phyloP scores from a whole-genome alignment of 2,888 invertebrate genomes.

The Trichopria drosophilae region DNA sequence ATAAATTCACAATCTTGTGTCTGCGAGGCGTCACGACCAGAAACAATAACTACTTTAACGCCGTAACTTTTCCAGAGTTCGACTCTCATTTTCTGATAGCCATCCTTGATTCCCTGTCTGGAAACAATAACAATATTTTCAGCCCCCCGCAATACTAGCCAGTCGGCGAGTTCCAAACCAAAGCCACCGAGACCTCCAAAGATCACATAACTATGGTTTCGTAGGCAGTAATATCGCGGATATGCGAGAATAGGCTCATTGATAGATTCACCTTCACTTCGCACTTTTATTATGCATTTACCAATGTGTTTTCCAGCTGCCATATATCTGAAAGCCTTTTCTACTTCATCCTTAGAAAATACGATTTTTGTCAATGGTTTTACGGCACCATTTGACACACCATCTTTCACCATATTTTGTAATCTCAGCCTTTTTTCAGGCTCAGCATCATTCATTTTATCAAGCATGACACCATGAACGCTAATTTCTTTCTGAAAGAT shows the following conservation, averaged over 20 bases:
- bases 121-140: constrained; percentile 79
- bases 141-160: constrained; percentile 83
- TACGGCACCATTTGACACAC: constrained; percentile 68
- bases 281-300: constrained; percentile 61
- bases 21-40: constrained; percentile 70
- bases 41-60: constrained; percentile 69
- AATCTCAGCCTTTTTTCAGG: constrained; percentile 63
- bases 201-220: constrained; percentile 64
- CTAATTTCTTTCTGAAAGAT: constrained; percentile 72
- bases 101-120: constrained; percentile 75
- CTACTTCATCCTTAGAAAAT: constrained; percentile 69
- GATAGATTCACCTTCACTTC: constrained; percentile 38
- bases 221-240: constrained; percentile 61
- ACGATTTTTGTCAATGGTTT: constrained; percentile 70
- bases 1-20: constrained; percentile 71
- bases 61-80: constrained; percentile 72
- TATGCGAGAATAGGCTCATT: constrained; percentile 54
- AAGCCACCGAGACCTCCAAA: constrained; percentile 89
- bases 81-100: constrained; percentile 78
- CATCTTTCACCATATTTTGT: constrained; percentile 64
- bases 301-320: constrained; percentile 79
- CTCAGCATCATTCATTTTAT: constrained; percentile 64
- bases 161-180: constrained; percentile 81
- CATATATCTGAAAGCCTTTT: constrained; percentile 71
- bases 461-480: constrained; percentile 79